Percentiles rank a stretch among this genome's conserved stretches.
These are phyloP conservation scores for Aleiodes alternator DNA, from an alignment of 2,888 invertebrate species.

Conservation along the genomic window DNA sequence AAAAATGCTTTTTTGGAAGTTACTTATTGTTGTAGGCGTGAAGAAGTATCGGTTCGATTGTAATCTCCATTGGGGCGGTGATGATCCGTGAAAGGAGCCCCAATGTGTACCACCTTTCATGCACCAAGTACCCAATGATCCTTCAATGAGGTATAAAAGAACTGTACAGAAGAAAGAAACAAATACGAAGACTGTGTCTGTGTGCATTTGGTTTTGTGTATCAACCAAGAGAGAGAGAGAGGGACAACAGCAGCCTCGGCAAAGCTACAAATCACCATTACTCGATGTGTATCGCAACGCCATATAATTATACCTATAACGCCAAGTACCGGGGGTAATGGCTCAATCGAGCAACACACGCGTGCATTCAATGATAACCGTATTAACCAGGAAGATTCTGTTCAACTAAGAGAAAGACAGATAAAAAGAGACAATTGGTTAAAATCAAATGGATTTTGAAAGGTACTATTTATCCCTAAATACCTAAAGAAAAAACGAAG, in stretches of 20 bases:
- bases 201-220: too few relatives aligned
- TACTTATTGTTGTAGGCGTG: slow-evolving; percentile 51
- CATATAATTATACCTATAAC: slow-evolving; percentile 75
- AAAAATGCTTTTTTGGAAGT: too few relatives aligned
- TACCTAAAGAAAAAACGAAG: background rate
- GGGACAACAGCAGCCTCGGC: too few relatives aligned
- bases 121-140: slow-evolving; percentile 29
- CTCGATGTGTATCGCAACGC: slow-evolving; percentile 75
- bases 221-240: too few relatives aligned
- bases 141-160: slow-evolving; percentile 40
- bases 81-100: slow-evolving; percentile 25
- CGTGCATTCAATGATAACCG: slow-evolving; percentile 71
- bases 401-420: too few relatives aligned
- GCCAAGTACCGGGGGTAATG: slow-evolving; percentile 73
- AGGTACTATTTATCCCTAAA: background rate
- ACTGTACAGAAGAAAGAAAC: background rate
- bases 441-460: background rate
- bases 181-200: too few relatives aligned
- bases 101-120: slow-evolving; percentile 37
- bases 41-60: slow-evolving; percentile 56
- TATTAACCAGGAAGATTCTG: slow-evolving; percentile 22
- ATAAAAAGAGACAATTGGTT: background rate
- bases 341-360: slow-evolving; percentile 71
- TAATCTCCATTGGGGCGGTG: slow-evolving; percentile 53
- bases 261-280: slow-evolving; percentile 75